Evolutionary conservation across 2,797 vertebrate species (phyloP), one percentile per base, ranked within the genome.

Genomic region (Enteromius radiatus): DNA sequence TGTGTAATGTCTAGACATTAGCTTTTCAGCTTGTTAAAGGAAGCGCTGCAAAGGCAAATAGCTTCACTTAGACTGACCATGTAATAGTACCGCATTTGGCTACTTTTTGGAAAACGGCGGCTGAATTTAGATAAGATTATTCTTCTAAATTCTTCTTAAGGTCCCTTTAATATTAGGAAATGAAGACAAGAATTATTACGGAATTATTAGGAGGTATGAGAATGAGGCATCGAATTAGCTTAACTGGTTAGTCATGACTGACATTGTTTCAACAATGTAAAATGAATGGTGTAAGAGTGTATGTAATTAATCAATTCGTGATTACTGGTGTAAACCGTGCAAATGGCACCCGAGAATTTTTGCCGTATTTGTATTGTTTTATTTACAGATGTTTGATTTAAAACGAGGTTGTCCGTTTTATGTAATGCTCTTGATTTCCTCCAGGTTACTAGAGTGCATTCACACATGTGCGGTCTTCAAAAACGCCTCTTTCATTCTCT

Each of bases 1-100:
- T 78, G 45, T 69, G 69, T 84, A 59, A 86, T 82, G 71, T 86
- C 83, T 84, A 84, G 83, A 82, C 83, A 49, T 75, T 61, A 43
- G 36, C 54, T 84, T 79, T 69, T 36, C 69, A 31, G 68, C 80
- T 82, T 47, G 38, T 78, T 84, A 81, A 69, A 17, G n/a, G n/a
- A 74, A 49, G 61, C 76, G 19, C 59, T 49, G 28, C 11, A 0
- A 33, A 80, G 71, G 63, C 61, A 45, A 38, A 80, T 65, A 38
- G 33, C 26, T 33, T 68, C 49, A 36, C 49, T 75, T 75, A 56
- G 17, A n/a, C 69, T 15, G 0, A 0, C 26, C 28, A 31, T 36
- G 45, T 56, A n/a, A 75, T 76, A 56, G 56, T 17, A 43, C 11
- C 19, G 10, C 63, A 59, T 23, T 65, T 68, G 26, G 10, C 10